phyloP scores from a whole-genome alignment of 2,888 invertebrate species.

The Drosophila buzzatii region DNA sequence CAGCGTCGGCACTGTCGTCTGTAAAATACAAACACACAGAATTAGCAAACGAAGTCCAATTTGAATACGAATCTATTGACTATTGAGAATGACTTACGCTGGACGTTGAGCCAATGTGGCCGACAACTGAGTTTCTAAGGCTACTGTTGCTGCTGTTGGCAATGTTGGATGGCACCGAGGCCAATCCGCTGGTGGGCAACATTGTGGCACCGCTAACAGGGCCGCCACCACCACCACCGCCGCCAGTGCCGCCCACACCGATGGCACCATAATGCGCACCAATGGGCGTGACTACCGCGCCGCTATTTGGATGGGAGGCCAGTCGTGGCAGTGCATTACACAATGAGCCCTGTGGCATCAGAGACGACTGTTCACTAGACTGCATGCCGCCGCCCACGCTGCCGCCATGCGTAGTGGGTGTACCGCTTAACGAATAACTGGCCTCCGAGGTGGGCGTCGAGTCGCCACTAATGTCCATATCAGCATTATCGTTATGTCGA shows the following conservation, averaged over 20 bases:
- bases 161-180: slow-evolving; percentile 69
- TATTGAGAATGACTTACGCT: slow-evolving; percentile 51
- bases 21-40: neutral
- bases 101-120: slow-evolving; percentile 74
- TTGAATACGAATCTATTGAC: neutral
- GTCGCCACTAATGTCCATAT: slow-evolving; percentile 97
- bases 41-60: neutral
- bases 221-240: slow-evolving; percentile 44
- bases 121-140: slow-evolving; percentile 74
- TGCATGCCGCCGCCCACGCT: slow-evolving; percentile 48
- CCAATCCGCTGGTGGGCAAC: slow-evolving; percentile 79
- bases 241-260: slow-evolving; percentile 51
- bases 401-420: slow-evolving; percentile 82
- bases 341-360: slow-evolving; percentile 83
- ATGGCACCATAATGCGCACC: slow-evolving; percentile 44
- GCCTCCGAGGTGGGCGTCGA: slow-evolving; percentile 95
- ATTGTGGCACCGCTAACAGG: slow-evolving; percentile 80
- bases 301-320: slow-evolving; percentile 84
- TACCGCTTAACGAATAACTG: slow-evolving; percentile 87
- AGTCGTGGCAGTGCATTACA: slow-evolving; percentile 86
- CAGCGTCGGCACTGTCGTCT: slow-evolving; percentile 77
- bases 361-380: slow-evolving; percentile 64
- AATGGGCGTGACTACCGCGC: slow-evolving; percentile 47
- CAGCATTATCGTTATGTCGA: slow-evolving; percentile 88
- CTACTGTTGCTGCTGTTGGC: slow-evolving; percentile 68